Evolutionary conservation across 2,113 vertebrate genomes (phyloP), one percentile per base, ranked within the genome.

Genomic region (Gymnogyps californianus): DNA sequence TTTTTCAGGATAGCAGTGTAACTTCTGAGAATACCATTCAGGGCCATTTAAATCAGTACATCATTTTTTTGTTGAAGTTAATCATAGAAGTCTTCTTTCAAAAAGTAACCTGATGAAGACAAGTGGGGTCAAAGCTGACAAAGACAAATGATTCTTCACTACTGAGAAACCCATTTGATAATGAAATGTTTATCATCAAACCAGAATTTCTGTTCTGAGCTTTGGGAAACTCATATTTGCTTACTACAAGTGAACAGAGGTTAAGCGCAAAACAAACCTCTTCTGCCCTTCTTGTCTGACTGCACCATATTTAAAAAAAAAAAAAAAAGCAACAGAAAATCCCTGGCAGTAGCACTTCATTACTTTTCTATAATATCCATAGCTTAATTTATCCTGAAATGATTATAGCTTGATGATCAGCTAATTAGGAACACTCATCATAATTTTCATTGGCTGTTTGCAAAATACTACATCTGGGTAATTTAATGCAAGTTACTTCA

Each of bases 341-440:
- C 55, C 69, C 57, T 81, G 83, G 87, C 65, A 86, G 66, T 57
- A 85, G 70, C 84, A 96, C 91, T 97, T 97, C 93, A 97, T 98
- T 98, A 97, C 83, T 96, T 98, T 91, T 82, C 87, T 96, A 93
- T 98, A 98, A 98, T 96, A 98, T 91, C 97, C 86, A 65, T 87
- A 94, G 90, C 94, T 97, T 98, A 96, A 98, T 98, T 98, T 98
- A 98, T 98, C 98, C 94, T 96, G 84, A 96, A 98, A 97, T 96
- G 95, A 98, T 98, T 98, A 98, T 97, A 97, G 97, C 96, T 98
- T 94, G 91, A 94, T 92, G 96, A 98, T 97, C 96, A 97, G 96
- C 97, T 98, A 98, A 99, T 98, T 98, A 98, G 97, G 72, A 97
- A 69, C 84, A 97, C 94, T 97, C 96, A 97, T 98, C 97, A 98